Evolutionary conservation across 2,888 invertebrate genomes (phyloP), one percentile per base, ranked within the genome.

Genomic region (Tipula unca): DNA sequence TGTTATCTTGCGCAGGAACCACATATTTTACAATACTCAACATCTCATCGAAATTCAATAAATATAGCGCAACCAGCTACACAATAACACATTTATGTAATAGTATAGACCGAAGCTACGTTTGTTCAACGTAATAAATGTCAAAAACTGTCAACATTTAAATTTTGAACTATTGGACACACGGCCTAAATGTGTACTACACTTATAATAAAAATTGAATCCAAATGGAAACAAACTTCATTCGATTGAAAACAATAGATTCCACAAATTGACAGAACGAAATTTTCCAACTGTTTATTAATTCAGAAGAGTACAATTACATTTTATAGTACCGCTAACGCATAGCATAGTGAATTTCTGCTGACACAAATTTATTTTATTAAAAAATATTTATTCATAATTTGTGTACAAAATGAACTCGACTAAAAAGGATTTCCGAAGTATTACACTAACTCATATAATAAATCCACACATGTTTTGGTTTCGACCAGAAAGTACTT

Each of bases 381-480:
- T 32, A 32, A 32, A 32, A 3, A 32, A 32, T 32, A 32, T 4
- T 32, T 1, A 3, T 0, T 48, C n/a, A n/a, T 4, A n/a, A 17
- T 17, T 42, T n/a, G 8, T 5, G 2, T 42, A 13, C 36, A 69
- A 69, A 69, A 69, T 69, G 69, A 69, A 69, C 3, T 10, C 25
- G 25, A 25, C 20, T 69, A 14, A n/a, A 32, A 35, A 32, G 3
- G 17, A n/a, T 5, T 83, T 83, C 10, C 29, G 32, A 32, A 83
- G 83, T 32, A 32, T 83, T 3, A 83, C 14, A 32, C 82, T 86
- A 20, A 84, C 83, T 1, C 83, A 86, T 29, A 85, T 85, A 25
- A 35, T 86, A n/a, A 85, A 86, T 84, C 86, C 86, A 35, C 84
- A 86, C 83, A 85, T 83, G 54, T 86, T 86, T 25, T 86, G 83